Percentiles rank a stretch among this genome's conserved stretches.
Evolutionary conservation across 2,888 invertebrate genomes (phyloP).

Genomic region (Leucoptera coffeella): DNA sequence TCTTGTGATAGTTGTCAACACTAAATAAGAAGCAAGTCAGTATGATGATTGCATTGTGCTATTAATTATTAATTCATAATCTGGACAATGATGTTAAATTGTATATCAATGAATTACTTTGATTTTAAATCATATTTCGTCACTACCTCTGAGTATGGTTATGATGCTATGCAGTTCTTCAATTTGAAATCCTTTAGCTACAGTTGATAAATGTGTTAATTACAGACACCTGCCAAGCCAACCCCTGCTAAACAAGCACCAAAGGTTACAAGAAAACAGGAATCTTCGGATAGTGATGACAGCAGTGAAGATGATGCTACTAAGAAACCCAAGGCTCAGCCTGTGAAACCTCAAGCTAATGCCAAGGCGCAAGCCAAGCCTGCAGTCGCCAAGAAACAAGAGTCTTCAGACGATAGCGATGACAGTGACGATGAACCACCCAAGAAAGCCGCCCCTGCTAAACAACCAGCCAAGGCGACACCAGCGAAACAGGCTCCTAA

Average conservation of each 20-base stretch:
- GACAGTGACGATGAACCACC: slow-evolving; percentile 17
- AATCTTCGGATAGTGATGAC: slow-evolving; percentile 21
- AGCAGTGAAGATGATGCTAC: slow-evolving; percentile 15
- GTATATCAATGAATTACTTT: slow-evolving; percentile 4
- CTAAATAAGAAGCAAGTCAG: no score
- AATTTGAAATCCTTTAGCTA: background rate
- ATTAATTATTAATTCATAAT: background rate
- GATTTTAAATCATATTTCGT: slow-evolving; percentile 5
- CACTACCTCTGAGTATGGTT: slow-evolving; percentile 5
- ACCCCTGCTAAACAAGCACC: slow-evolving; percentile 1
- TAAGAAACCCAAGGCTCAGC: slow-evolving; percentile 7
- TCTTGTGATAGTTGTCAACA: no score
- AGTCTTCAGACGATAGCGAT: slow-evolving; percentile 21
- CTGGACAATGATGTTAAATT: background rate
- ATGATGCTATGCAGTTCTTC: background rate
- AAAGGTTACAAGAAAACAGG: slow-evolving; percentile 5
- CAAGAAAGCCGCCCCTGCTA: slow-evolving; percentile 10
- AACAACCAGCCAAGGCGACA: slow-evolving; percentile 6
- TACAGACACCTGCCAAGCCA: slow-evolving; percentile 1
- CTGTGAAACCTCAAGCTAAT: slow-evolving; percentile 13
- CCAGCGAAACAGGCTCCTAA: slow-evolving; percentile 5
- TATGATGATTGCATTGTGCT: no score
- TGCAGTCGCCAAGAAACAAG: slow-evolving; percentile 17
- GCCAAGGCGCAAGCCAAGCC: slow-evolving; percentile 8
- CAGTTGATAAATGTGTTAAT: slow-evolving; percentile 1